A percentile compares a stretch with the other conserved stretches of the same genome.
These are phyloP conservation scores for Pyxicephalus adspersus DNA, from an alignment of 2,113 vertebrate genomes.

Conservation along the genomic window DNA sequence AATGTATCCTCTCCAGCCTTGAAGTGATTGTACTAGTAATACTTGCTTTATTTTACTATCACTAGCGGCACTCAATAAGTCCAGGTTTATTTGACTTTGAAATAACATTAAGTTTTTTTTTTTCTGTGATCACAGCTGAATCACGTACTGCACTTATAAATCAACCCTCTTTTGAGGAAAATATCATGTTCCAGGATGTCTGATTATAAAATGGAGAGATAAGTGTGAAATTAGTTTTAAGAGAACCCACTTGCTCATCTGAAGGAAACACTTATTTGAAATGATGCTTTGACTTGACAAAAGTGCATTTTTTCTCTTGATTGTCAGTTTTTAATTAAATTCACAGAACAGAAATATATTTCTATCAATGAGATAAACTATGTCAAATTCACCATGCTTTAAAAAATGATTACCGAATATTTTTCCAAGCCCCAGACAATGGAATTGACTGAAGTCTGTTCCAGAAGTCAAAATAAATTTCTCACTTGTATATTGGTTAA, in stretches of 20 bases:
- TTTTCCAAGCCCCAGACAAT: constrained; percentile 82
- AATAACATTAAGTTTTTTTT: not conserved
- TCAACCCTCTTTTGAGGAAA: constrained; percentile 36
- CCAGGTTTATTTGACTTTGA: constrained; percentile 13
- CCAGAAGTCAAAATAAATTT: constrained; percentile 83
- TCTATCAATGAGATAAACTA: constrained; percentile 1
- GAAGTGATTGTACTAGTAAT: too few species aligned
- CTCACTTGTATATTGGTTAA: constrained; percentile 78
- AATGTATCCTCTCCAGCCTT: too few species aligned
- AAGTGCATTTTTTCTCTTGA: constrained; percentile 54
- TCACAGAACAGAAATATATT: constrained; percentile 40
- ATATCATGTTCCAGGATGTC: constrained; percentile 48
- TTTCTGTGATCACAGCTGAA: not conserved
- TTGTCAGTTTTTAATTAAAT: constrained; percentile 59
- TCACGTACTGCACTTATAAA: not conserved
- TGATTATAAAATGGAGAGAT: constrained; percentile 58
- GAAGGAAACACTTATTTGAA: constrained; percentile 48
- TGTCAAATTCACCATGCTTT: constrained; percentile 50
- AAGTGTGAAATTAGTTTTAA: constrained; percentile 58
- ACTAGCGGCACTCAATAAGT: too few species aligned
- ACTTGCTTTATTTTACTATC: too few species aligned
- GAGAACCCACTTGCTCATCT: constrained; percentile 53
- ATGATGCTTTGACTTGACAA: constrained; percentile 55
- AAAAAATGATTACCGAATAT: constrained; percentile 77
- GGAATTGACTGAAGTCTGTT: constrained; percentile 83